phyloP scores from a whole-genome alignment of 2,113 vertebrate species.

The Hyaena hyaena region DNA sequence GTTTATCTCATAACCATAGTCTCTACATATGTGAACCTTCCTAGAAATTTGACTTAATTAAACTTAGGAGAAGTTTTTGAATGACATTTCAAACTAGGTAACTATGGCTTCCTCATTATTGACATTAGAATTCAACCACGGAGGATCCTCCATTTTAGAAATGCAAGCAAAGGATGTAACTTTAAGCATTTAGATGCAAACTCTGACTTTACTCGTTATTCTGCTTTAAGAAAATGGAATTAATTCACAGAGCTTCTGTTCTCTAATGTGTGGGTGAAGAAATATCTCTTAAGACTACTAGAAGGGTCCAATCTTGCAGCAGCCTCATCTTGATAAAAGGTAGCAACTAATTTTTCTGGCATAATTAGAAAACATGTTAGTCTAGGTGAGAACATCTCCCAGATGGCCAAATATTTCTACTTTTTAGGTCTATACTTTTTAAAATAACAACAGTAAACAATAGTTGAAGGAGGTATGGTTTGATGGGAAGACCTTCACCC shows the following conservation, averaged over 20 bases:
- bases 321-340: neutral
- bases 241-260: neutral
- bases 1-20: neutral
- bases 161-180: neutral
- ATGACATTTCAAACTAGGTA: neutral
- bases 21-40: neutral
- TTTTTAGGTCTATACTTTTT: neutral
- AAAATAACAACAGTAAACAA: neutral
- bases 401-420: neutral
- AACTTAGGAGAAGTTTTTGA: neutral
- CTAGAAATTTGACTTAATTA: neutral
- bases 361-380: neutral
- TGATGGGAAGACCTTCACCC: neutral
- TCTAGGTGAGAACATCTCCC: neutral
- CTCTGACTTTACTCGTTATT: neutral
- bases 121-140: neutral
- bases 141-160: slow-evolving; percentile 3
- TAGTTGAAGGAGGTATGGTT: neutral
- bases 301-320: neutral
- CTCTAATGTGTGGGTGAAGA: neutral
- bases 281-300: neutral
- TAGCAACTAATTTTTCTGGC: neutral
- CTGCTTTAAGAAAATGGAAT: neutral
- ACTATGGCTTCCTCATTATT: neutral
- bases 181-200: neutral